phyloP scores from a whole-genome alignment of 2,113 vertebrate genomes.

The Ceuthmochares aereus region DNA sequence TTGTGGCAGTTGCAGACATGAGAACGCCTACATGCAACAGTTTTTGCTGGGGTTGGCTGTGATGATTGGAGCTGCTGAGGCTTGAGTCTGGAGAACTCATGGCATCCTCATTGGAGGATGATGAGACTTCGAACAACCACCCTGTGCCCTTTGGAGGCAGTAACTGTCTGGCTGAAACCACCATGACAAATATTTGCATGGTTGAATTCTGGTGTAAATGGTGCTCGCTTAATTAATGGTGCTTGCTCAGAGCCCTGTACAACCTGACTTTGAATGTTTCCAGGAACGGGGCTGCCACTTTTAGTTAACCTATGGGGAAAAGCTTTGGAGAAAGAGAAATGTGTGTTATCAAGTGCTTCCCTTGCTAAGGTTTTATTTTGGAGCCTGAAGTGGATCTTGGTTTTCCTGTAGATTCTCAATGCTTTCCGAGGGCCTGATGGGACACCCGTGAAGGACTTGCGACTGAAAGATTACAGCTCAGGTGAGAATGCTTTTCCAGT shows the following conservation, averaged over 20 bases:
- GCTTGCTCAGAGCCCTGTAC: too few relatives aligned
- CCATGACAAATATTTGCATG: background rate
- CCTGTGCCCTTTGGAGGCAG: background rate
- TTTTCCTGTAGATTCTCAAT: conserved; percentile 75
- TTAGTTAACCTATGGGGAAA: background rate
- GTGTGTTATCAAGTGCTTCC: background rate
- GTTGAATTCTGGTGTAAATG: background rate
- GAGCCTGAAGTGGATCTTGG: background rate
- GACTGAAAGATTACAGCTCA: conserved; percentile 80
- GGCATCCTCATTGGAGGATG: background rate
- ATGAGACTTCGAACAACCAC: background rate
- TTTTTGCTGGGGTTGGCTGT: background rate
- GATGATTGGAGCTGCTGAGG: background rate
- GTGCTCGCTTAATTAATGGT: background rate
- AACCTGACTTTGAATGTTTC: too few relatives aligned
- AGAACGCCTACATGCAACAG: background rate
- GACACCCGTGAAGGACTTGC: conserved; percentile 76
- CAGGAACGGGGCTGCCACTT: too few relatives aligned
- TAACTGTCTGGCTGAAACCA: background rate
- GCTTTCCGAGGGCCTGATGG: conserved; percentile 77
- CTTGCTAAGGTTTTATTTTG: background rate
- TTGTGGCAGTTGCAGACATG: background rate
- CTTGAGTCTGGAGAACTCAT: background rate
- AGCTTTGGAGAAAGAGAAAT: background rate
- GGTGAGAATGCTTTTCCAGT: conserved; percentile 70